Base-by-base conservation (phyloP, 2,888 invertebrate species). In the Antheraea yamamai region DNA sequence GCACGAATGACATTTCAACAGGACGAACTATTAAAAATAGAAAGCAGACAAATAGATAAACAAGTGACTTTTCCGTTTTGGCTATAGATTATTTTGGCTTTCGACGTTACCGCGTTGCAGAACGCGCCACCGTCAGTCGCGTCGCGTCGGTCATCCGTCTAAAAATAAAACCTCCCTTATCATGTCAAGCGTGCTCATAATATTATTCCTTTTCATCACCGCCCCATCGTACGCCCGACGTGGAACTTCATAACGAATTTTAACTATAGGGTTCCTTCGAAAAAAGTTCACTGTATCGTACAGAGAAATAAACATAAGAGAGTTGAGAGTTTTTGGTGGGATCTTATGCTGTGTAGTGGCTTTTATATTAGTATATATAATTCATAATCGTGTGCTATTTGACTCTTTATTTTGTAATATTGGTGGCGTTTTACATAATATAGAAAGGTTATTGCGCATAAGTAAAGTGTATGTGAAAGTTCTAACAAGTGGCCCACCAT, bases 181-280 rank as follows among this genome's bases (percentile, higher is more conserved):
- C 82, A 83, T 77, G 81, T 82, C 83, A 77, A 82, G 81, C 83
- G 77, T 80, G 77, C 90, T 91, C 91, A 92, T 88, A 93, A 93
- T 92, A 92, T 93, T 92, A 87, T 87, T 85, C 87, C 88, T 87
- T 81, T 83, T 84, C 78, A 84, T 87, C 87, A 87, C 91, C 92
- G 89, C 92, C 92, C 89, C 83, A 81, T 78, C 87, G 86, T 35
- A 39, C 70, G 39, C 85, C 80, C 72, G 75, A 47, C 72, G 86
- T 87, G 85, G 83, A 81, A 82, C 88, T 85, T 88, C 88, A 88
- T 83, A 87, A 89, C 88, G 79, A 82, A 72, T 72, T 79, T 82
- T 82, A n/a, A 70, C 39, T 55, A 26, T 75, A 73, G 75, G 73
- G 75, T 68, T 66, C 75, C 30, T 26, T 30, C 14, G 23, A 2